Evolutionary conservation across 2,113 vertebrate species (phyloP).

Genomic region (Passer montanus): DNA sequence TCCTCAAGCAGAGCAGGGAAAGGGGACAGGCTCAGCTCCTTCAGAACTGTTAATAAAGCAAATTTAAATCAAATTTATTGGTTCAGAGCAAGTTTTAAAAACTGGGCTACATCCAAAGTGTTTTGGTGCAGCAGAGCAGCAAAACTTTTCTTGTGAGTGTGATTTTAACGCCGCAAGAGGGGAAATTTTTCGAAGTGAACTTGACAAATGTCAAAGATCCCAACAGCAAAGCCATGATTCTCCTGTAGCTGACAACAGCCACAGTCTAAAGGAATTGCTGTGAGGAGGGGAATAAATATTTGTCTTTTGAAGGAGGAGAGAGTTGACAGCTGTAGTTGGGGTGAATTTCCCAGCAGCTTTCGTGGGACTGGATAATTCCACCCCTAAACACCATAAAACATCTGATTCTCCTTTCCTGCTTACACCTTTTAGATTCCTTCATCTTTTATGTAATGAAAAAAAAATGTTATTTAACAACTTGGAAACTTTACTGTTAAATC

Average conservation of each 20-base stretch:
- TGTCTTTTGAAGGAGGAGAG: neutral
- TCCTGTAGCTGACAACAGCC: neutral
- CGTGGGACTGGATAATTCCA: neutral
- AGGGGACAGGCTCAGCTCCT: neutral
- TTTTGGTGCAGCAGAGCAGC: neutral
- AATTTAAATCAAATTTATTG: neutral
- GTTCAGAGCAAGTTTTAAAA: neutral
- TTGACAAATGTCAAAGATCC: neutral
- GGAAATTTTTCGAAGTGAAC: neutral
- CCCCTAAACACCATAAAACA: neutral
- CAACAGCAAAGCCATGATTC: neutral
- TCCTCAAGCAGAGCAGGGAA: neutral
- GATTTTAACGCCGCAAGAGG: neutral
- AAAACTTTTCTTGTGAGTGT: neutral
- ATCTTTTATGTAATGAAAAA: neutral
- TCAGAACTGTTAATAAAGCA: neutral
- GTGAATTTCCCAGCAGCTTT: neutral
- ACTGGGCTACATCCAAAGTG: rapidly evolving
- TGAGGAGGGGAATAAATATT: neutral
- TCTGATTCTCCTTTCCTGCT: neutral
- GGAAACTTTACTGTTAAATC: neutral
- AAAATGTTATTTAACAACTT: neutral
- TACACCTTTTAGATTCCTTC: neutral
- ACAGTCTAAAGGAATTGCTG: neutral
- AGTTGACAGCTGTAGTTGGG: neutral